Evolutionary conservation across 2,113 vertebrate genomes (phyloP), one percentile per base, ranked within the genome.

Genomic region (Eupsittula cactorum): DNA sequence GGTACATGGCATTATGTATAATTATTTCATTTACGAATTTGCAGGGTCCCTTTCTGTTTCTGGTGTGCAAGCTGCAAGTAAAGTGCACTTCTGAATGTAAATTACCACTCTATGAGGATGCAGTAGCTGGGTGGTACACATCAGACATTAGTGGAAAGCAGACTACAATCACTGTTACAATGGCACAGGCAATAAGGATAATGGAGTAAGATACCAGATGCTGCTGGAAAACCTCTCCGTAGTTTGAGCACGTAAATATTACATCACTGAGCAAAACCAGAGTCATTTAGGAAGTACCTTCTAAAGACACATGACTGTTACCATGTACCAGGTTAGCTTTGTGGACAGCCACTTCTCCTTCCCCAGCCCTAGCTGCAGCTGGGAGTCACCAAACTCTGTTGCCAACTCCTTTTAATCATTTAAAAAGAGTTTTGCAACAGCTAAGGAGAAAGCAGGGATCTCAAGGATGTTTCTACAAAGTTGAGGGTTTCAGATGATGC

Each of bases 11-110:
- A 76, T 82, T 90, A 88, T 16, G 75, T 60, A 71, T 37, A 63
- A 86, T 44, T 85, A 57, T 71, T 81, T 70, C 18, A 80, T 77
- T 75, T 88, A 81, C 55, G 63, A 93, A 92, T 53, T 77, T 90
- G 68, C 76, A 1, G 23, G 75, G 82, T 83, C 63, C 73, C 62
- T 92, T 82, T 92, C 92, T 92, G 94, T 95, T 97, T 95, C 96
- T 95, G 97, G 89, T 93, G 89, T 95, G 92, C 97, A 93, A 96
- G 86, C 91, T 96, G 91, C 94, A 93, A 96, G 84, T 97, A 96
- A 97, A 97, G 96, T 97, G 95, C 96, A 97, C 93, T 97, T 97
- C 82, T 87, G 89, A 86, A 62, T 89, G 84, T 79, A 96, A 95
- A 64, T 84, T 70, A 87, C 88, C 73, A 24, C 55, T 79, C 80